Percentiles rank a stretch among this genome's conserved stretches.
These are phyloP conservation scores for Brenthis ino DNA, from an alignment of 2,888 invertebrate genomes.

Conservation along the genomic window DNA sequence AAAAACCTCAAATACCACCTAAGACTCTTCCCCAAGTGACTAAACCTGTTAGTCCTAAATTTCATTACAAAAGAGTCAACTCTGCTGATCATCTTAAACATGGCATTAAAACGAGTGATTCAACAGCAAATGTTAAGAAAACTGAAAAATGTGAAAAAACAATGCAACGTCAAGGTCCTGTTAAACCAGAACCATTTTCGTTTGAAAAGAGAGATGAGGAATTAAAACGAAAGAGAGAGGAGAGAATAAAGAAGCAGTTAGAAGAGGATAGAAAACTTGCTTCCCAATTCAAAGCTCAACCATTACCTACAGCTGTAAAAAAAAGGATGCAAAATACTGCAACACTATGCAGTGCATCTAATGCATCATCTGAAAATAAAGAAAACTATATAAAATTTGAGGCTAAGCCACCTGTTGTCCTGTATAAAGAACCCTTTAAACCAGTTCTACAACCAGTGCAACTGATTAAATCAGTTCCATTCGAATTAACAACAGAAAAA, in stretches of 20 bases:
- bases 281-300: slow-evolving; percentile 87
- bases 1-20: slow-evolving; percentile 65
- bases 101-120: slow-evolving; percentile 41
- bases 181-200: slow-evolving; percentile 83
- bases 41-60: slow-evolving; percentile 63
- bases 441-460: slow-evolving; percentile 78
- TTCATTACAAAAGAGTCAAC: slow-evolving; percentile 61
- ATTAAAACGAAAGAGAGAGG: slow-evolving; percentile 81
- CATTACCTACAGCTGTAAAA: slow-evolving; percentile 80
- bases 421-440: slow-evolving; percentile 85
- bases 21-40: slow-evolving; percentile 58
- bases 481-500: slow-evolving; percentile 84
- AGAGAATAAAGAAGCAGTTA: slow-evolving; percentile 81
- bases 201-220: slow-evolving; percentile 86
- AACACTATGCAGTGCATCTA: slow-evolving; percentile 55
- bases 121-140: slow-evolving; percentile 32
- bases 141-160: slow-evolving; percentile 49
- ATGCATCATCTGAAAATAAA: slow-evolving; percentile 69
- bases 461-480: slow-evolving; percentile 71
- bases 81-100: slow-evolving; percentile 50
- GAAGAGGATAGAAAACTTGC: slow-evolving; percentile 83
- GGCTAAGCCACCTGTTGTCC: slow-evolving; percentile 83
- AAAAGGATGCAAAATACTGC: slow-evolving; percentile 63
- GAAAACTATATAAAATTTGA: slow-evolving; percentile 80
- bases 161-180: slow-evolving; percentile 56